Percentiles rank a stretch among this genome's conserved stretches.
Evolutionary conservation across 2,797 vertebrate species (phyloP).

Genomic region (Chiloscyllium punctatum): DNA sequence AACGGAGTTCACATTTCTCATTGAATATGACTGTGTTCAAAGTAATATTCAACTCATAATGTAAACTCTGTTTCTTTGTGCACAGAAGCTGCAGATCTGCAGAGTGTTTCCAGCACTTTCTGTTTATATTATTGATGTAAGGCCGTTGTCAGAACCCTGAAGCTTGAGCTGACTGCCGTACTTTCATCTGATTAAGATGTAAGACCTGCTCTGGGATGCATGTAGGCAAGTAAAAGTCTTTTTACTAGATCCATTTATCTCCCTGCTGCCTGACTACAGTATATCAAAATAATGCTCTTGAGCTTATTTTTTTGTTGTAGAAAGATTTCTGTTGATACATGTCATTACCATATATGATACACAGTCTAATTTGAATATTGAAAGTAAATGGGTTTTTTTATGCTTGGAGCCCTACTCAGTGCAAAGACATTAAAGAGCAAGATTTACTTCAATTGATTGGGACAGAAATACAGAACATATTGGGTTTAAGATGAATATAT

Average conservation of each 20-base stretch:
- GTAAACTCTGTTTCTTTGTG: neutral
- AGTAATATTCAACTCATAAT: too few species aligned
- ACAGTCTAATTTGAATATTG: slow-evolving; percentile 10
- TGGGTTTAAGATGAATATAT: neutral
- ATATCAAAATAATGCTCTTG: neutral
- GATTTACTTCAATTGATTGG: neutral
- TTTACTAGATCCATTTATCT: slow-evolving; percentile 11
- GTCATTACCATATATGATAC: neutral
- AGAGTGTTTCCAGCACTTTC: neutral
- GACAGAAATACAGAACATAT: neutral
- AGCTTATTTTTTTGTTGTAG: neutral
- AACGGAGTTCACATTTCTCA: neutral
- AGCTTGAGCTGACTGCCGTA: neutral
- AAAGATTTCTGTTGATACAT: neutral
- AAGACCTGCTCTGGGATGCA: neutral
- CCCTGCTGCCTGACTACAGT: neutral
- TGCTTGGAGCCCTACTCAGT: neutral
- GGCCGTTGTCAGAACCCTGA: neutral
- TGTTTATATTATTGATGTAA: neutral
- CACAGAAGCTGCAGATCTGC: neutral
- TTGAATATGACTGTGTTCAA: neutral
- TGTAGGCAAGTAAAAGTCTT: neutral
- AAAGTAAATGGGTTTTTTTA: neutral
- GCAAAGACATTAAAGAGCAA: neutral
- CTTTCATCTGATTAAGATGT: slow-evolving; percentile 26